phyloP scores from a whole-genome alignment of 1,140 invertebrate genomes.

The Amyelois transitella region DNA sequence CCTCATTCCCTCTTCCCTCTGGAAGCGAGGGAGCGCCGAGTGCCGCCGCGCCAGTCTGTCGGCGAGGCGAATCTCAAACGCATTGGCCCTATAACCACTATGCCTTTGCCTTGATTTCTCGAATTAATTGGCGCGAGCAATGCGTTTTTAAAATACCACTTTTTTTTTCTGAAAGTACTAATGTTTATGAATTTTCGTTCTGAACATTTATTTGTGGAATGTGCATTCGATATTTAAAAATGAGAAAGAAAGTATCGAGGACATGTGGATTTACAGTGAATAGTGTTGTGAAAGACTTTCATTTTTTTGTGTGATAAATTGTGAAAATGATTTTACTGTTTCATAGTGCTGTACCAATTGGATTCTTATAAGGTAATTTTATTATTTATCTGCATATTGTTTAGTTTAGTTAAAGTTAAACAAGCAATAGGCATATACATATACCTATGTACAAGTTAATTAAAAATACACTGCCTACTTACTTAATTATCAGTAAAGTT shows the following conservation, averaged over 20 bases:
- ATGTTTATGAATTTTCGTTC: background rate
- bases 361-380: slow-evolving; percentile 52
- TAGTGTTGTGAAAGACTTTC: slow-evolving; percentile 19
- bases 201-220: background rate
- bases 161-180: background rate
- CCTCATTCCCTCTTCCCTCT: slow-evolving; percentile 28
- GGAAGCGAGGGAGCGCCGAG: slow-evolving; percentile 7
- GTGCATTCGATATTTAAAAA: background rate
- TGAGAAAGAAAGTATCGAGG: background rate
- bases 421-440: too few relatives aligned
- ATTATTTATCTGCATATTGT: background rate
- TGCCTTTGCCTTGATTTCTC: background rate
- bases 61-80: slow-evolving; percentile 8
- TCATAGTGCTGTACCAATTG: slow-evolving; percentile 24
- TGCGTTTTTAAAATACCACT: background rate
- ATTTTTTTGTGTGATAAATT: slow-evolving; percentile 11
- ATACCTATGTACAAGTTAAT: too few relatives aligned
- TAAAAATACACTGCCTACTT: too few relatives aligned
- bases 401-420: background rate
- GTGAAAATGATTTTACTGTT: slow-evolving; percentile 17
- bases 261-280: background rate
- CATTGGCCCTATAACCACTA: background rate
- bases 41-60: slow-evolving; percentile 36
- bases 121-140: background rate
- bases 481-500: too few relatives aligned